Base-by-base conservation (phyloP, 1,140 invertebrate species). In the Pogonus chalceus region DNA sequence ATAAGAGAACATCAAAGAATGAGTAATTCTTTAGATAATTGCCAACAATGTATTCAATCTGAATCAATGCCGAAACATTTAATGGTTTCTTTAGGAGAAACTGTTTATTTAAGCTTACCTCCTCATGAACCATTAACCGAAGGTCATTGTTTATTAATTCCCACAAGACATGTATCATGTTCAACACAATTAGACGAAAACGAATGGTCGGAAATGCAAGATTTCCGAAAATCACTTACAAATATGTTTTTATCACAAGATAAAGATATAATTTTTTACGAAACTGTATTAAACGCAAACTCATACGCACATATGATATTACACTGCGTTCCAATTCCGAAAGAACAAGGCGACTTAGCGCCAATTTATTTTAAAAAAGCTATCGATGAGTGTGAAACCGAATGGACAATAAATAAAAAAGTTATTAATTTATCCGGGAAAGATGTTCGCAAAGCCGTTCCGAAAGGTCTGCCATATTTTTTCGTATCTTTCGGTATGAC, bases 361-460 rank as follows among this genome's bases (percentile, higher is more conserved):
- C 90, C 92, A 1, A 95, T 98, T 57, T 98, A 96, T 75, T 98
- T 98, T 65, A 96, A 96, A 80, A 98, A 98, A 83, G 94, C 93
- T 0, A 82, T 98, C 47, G 73, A 90, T 62, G 95, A 98, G 70
- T 93, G 88, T 58, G 95, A 97, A 73, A 81, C 79, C 21, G 93
- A 97, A 75, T 98, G 95, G 94, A 79, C 89, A 12, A 83, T 85
- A 57, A 98, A 98, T 68, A 94, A 93, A 65, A 98, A 98, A 76
- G 69, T 98, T n/a, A 78, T 98, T 0, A 86, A 92, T 56, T 71
- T 97, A 21, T 82, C 77, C 43, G 68, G 77, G 1, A 83, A 83
- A 67, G 82, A 88, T 72, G 75, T 96, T 18, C 76, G 89, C 35
- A 79, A 79, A 69, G 80, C 84, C 14, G 79, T 98, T 54, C 96